Base-by-base conservation (phyloP, 92 coral and sea anemone genomes). In the Isaurus tuberculatus region DNA sequence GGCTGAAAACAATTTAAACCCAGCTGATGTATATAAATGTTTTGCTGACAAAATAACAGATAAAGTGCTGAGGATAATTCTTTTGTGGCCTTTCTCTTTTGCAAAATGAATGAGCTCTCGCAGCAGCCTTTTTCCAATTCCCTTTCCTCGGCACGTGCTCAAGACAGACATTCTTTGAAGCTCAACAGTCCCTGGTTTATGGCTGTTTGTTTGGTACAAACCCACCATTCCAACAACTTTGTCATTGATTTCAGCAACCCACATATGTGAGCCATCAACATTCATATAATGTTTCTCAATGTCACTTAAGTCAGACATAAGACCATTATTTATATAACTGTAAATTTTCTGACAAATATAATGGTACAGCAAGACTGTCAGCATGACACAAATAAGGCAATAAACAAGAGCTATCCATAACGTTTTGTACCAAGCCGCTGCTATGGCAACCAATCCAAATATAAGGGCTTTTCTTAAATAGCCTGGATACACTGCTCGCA, bases 221-320 rank as follows among this genome's bases (percentile, higher is more conserved):
- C 95, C 98, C 8, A 92, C 95, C 92, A 92, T 92, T 14, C 98
- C 98, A 2, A 87, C 93, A 15, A 92, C 95, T 23, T 87, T 74
- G 4, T 91, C 93, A 53, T 85, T 33, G 6, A 78, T 67, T 79
- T 94, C 98, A 16, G 95, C 98, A 7, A 94, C 90, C 84, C 90
- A 92, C 89, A 94, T 86, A 70, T 71, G 85, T 10, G 90, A 87
- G 31, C 93, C 92, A 6, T 88, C 87, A 7, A 36, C 55, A 1
- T 53, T 66, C 93, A 86, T 87, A 75, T 94, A 92, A 17, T 79
- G 58, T 66, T 92, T 90, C 7, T 90, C 70, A 64, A 94, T 94
- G 83, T 94, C 72, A 13, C 40, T 40, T 8, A 94, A 72, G 67
- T 94, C 98, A 27, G 95, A 43, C 23, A 58, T 91, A 40, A 94